Base-by-base conservation (phyloP, 1,140 invertebrate genomes). In the Babylonia areolata region DNA sequence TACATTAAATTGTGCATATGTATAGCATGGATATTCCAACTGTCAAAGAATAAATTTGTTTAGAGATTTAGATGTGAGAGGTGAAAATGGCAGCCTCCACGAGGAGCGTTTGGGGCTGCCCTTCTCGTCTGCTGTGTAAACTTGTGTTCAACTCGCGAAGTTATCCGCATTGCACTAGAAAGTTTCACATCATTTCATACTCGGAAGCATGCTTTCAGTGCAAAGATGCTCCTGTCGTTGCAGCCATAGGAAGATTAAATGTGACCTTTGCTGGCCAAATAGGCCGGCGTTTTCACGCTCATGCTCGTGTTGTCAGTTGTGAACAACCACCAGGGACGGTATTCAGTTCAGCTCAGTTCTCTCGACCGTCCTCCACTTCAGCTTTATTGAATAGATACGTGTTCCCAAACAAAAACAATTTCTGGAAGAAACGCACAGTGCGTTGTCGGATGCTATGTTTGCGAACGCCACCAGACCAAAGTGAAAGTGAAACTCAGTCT, bases 41-140 rank as follows among this genome's bases (percentile, higher is more conserved):
- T n/a, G n/a, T n/a, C 9, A 17, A 51, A 51, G 17, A 51, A 51
- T 51, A 51, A 0, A 12, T 51, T 51, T 51, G 46, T 51, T 64
- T 64, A 23, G 58, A 64, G 58, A n/a, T 12, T 64, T 23, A 64
- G 28, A 5, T 6, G 15, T 23, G 15, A 23, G 58, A 23, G 9
- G 58, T 64, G 58, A 37, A n/a, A 20, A 84, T 84, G 82, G 82
- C 82, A 5, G 82, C 82, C 33, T n/a, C 82, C 82, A 69, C 37
- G 82, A 71, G 82, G 40, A 46, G 28, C 3, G 17, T 84, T 3
- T 84, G 69, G 15, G 17, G 64, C 39, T 84, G 82, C 28, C n/a
- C 33, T 64, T 28, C 37, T 23, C 37, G 51, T 35, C 17, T 69
- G 2, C 54, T 82, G 31, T 31, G 0, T 11, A 17, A 82, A 28